Evolutionary conservation across 2,113 vertebrate genomes (phyloP), one percentile per base, ranked within the genome.

Genomic region (Agelaius tricolor): DNA sequence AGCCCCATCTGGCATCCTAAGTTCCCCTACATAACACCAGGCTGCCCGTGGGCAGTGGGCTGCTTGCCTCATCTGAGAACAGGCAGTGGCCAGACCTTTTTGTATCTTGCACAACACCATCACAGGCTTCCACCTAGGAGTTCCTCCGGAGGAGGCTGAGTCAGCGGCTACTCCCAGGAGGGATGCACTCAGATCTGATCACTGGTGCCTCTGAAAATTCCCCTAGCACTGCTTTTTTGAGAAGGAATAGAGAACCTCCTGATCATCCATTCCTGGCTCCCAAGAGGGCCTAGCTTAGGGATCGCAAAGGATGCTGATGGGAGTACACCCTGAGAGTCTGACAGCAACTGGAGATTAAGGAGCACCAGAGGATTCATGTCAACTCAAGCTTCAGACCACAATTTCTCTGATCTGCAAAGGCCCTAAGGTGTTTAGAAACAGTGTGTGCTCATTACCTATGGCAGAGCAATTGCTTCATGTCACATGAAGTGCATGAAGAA

Each of bases 381-480:
- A 66, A 8, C 35, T 79, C 30, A 66, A 74, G 31, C 13, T 91
- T 62, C 69, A 78, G 18, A 41, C 2, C 3, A 2, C 22, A 31
- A 8, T 28, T 77, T 69, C 54, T 57, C 67, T 39, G n/a, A 33
- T 33, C 35, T 49, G 47, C 71, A 61, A 68, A 44, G n/a, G 31
- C 26, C 22, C 8, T 30, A 37, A 37, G 37, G 26, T 61, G 14
- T 28, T 79, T 44, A 90, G 51, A 66, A 80, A 92, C 1, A 0
- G 3, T 49, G 30, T 0, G 0, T 28, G 39, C 21, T 59, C 33
- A 13, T 24, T 72, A 57, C 30, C 46, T 65, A 49, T 66, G 59
- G n/a, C n/a, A 58, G 31, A 43, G 24, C 10, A 90, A 65, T 20
- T 75, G 18, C 57, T 75, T 72, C 66, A 72, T 9, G 20, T 39